Conservation (phyloP, 1,140 invertebrate species). For the Drosophila sucinea region DNA sequence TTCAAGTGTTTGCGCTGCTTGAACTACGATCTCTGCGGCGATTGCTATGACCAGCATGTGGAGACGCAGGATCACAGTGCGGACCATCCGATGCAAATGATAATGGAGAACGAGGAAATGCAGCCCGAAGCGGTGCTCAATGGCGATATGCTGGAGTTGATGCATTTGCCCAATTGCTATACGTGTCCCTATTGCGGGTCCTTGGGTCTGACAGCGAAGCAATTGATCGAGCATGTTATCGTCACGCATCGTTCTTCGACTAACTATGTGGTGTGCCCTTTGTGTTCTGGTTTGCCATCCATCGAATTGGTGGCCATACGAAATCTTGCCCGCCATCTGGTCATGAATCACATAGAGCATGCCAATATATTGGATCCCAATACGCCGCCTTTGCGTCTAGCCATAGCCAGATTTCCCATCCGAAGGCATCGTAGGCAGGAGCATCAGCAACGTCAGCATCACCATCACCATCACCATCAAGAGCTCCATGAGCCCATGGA, state of each 20-base stretch:
- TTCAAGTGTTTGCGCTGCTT: constrained; percentile 60
- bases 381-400: constrained; percentile 44
- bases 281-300: constrained; percentile 51
- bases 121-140: constrained; percentile 15
- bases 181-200: constrained; percentile 60
- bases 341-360: constrained; percentile 62
- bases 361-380: constrained; percentile 60
- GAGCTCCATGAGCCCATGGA: background rate
- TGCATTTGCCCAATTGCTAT: constrained; percentile 64
- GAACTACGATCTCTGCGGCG: constrained; percentile 62
- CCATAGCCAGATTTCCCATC: constrained; percentile 18
- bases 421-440: constrained; percentile 35
- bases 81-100: constrained; percentile 65
- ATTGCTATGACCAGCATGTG: constrained; percentile 54
- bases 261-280: constrained; percentile 59
- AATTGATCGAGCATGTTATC: constrained; percentile 59
- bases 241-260: constrained; percentile 43
- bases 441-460: background rate
- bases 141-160: constrained; percentile 37
- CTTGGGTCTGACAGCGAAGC: constrained; percentile 51
- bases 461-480: background rate
- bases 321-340: constrained; percentile 55
- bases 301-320: constrained; percentile 47
- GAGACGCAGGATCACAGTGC: constrained; percentile 46
- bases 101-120: constrained; percentile 19